Conservation (phyloP, 2,888 invertebrate genomes). For the Beris morrisii region DNA sequence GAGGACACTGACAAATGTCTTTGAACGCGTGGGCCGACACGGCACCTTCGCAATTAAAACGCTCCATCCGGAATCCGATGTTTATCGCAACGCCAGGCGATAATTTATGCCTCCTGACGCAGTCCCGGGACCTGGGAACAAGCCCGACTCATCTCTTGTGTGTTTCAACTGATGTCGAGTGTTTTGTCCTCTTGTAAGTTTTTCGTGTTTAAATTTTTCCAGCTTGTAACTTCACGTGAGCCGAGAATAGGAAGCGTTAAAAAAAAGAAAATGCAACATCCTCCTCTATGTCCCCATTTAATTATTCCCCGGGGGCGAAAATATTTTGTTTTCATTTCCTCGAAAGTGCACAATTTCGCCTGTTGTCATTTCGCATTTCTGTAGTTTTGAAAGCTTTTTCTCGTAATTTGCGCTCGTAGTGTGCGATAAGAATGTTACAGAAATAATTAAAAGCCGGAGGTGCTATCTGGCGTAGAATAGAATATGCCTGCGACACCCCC, state of each 20-base stretch:
- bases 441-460: conserved; percentile 28
- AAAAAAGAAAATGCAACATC: no score
- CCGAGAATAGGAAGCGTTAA: no score
- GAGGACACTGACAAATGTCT: conserved; percentile 28
- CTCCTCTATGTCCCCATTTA: conserved; percentile 12
- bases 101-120: conserved; percentile 11
- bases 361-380: conserved; percentile 16
- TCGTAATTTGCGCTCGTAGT: conserved; percentile 2
- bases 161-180: no score
- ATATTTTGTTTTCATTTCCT: conserved; percentile 28
- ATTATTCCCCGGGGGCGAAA: conserved; percentile 24
- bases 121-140: not conserved
- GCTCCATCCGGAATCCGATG: conserved; percentile 16
- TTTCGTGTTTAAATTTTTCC: no score
- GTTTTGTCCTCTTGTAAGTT: no score
- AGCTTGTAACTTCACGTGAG: no score
- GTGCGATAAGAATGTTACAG: conserved; percentile 20
- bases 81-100: conserved; percentile 20
- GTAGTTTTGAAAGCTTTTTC: conserved; percentile 21
- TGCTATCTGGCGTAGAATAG: conserved; percentile 2
- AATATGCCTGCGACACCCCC: not conserved
- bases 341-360: conserved; percentile 16
- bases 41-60: conserved; percentile 27
- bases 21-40: conserved; percentile 13
- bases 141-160: no score